Conservation (phyloP, 2,888 invertebrate species). For the Drosophila birchii region DNA sequence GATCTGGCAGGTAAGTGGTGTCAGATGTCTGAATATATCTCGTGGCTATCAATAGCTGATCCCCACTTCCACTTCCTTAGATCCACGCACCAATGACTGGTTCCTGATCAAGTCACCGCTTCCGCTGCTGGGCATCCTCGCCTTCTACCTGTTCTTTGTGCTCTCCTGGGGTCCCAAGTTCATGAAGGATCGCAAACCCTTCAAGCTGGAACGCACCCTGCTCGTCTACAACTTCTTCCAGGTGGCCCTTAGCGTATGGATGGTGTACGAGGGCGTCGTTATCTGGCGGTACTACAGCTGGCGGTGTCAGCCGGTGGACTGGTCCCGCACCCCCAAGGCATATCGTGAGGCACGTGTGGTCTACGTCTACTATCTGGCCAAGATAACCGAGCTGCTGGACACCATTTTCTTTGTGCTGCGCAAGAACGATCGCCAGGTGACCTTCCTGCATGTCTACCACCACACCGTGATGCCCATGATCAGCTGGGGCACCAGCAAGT, state of each 20-base stretch:
- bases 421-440: conserved; percentile 95
- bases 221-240: conserved; percentile 95
- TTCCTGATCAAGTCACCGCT: conserved; percentile 89
- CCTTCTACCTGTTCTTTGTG: conserved; percentile 90
- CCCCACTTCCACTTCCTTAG: conserved; percentile 77
- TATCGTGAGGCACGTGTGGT: conserved; percentile 90
- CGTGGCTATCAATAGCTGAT: not conserved
- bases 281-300: conserved; percentile 92
- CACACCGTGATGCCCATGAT: conserved; percentile 98
- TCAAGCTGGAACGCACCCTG: conserved; percentile 91
- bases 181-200: conserved; percentile 95
- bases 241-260: conserved; percentile 92
- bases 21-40: not conserved
- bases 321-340: conserved; percentile 90
- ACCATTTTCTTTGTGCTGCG: conserved; percentile 97
- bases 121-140: conserved; percentile 88
- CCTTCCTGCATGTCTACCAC: conserved; percentile 96
- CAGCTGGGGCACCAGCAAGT: conserved; percentile 96
- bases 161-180: conserved; percentile 92
- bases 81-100: conserved; percentile 88
- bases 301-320: conserved; percentile 96
- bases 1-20: conserved; percentile 87
- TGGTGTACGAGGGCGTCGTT: conserved; percentile 89
- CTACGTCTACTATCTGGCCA: conserved; percentile 94
- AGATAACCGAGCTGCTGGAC: conserved; percentile 95